Conservation (phyloP, 2,797 vertebrate genomes). For the Pelobates cultripes region DNA sequence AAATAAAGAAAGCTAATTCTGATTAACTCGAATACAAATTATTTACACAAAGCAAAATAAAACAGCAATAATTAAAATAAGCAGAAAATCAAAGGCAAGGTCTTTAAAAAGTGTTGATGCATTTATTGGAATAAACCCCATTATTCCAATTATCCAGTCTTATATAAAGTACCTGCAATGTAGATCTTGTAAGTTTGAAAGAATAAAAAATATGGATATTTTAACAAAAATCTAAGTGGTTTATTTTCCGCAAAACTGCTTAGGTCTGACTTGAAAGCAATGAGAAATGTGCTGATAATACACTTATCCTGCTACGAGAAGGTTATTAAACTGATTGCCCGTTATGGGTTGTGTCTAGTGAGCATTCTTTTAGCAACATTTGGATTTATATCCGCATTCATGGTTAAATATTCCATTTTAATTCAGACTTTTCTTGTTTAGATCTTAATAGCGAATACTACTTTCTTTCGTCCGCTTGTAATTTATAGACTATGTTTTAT, state of each 20-base stretch:
- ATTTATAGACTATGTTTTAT: slow-evolving; percentile 76
- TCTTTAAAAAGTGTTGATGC: too few species aligned
- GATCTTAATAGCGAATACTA: slow-evolving; percentile 55
- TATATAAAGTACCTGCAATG: too few species aligned
- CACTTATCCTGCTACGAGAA: slow-evolving; percentile 3
- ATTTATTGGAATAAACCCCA: too few species aligned
- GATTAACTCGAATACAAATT: too few species aligned
- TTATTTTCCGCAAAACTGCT: background rate
- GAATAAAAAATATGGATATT: background rate
- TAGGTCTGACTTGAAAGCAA: slow-evolving; percentile 8
- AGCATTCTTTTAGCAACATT: background rate
- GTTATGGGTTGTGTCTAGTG: slow-evolving; percentile 27
- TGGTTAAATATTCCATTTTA: slow-evolving; percentile 31
- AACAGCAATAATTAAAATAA: too few species aligned
- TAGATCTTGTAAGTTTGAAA: too few species aligned
- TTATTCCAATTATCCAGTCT: too few species aligned
- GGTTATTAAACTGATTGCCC: slow-evolving; percentile 30
- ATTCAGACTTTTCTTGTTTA: slow-evolving; percentile 31
- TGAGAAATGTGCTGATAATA: slow-evolving; percentile 32
- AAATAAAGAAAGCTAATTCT: too few species aligned
- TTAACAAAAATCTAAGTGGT: background rate
- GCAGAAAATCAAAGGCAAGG: too few species aligned
- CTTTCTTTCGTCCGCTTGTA: slow-evolving; percentile 69
- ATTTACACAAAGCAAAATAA: too few species aligned
- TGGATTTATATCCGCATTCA: slow-evolving; percentile 35